Percentiles rank a stretch among this genome's conserved stretches.
phyloP scores from a whole-genome alignment of 2,888 invertebrate genomes.

The Apodemia mormo region DNA sequence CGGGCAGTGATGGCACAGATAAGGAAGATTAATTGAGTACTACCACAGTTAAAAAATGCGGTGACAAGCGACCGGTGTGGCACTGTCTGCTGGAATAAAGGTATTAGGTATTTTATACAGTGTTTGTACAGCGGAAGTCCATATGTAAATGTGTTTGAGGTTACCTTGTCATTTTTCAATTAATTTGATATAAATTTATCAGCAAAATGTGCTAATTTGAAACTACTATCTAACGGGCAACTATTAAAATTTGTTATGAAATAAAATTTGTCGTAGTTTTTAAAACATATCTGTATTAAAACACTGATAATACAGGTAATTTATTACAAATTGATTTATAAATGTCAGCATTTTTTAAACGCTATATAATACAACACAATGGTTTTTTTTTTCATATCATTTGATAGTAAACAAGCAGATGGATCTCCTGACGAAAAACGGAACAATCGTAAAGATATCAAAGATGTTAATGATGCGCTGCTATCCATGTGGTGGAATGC shows the following conservation, averaged over 20 bases:
- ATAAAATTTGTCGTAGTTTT: neutral
- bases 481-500: too few relatives aligned
- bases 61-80: constrained; percentile 67
- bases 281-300: too few relatives aligned
- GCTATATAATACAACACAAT: too few relatives aligned
- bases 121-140: neutral
- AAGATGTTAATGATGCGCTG: too few relatives aligned
- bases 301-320: too few relatives aligned
- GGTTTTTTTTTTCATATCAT: too few relatives aligned
- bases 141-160: neutral
- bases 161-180: neutral
- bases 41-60: constrained; percentile 49
- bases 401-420: too few relatives aligned
- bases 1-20: constrained; percentile 63
- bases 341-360: too few relatives aligned
- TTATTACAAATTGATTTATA: too few relatives aligned
- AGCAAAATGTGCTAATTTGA: constrained; percentile 4
- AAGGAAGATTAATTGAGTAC: constrained; percentile 75
- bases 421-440: too few relatives aligned
- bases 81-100: constrained; percentile 47
- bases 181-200: constrained; percentile 4
- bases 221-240: neutral
- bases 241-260: neutral
- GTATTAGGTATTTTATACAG: constrained; percentile 31
- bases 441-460: too few relatives aligned